Evolutionary conservation across 2,888 invertebrate genomes (phyloP).

Genomic region (Alcis repandata): DNA sequence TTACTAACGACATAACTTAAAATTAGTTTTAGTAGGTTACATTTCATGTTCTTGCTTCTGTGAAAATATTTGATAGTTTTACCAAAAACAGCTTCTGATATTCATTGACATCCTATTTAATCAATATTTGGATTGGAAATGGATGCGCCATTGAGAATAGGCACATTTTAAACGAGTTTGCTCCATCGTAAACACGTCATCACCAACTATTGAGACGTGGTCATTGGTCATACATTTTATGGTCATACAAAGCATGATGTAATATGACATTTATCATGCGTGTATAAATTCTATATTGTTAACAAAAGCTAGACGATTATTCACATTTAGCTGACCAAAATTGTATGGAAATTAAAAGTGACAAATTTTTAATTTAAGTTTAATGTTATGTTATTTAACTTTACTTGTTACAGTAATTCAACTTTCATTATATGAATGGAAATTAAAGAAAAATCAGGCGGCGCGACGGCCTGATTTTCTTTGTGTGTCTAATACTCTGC

Average conservation of each 20-base stretch:
- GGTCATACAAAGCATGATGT: background rate
- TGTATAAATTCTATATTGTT: background rate
- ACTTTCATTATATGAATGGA: too few species aligned
- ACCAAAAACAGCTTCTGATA: too few species aligned
- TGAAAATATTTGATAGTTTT: background rate
- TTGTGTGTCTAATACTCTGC: too few species aligned
- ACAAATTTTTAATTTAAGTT: too few species aligned
- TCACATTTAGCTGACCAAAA: background rate
- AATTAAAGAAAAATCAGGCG: too few species aligned
- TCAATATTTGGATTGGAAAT: background rate
- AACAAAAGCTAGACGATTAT: background rate
- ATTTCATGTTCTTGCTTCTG: background rate
- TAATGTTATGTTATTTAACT: too few species aligned
- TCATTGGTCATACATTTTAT: constrained; percentile 5
- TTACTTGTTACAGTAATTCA: too few species aligned
- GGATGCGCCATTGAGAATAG: background rate
- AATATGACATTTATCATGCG: background rate
- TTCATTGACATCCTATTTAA: background rate
- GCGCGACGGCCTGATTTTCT: too few species aligned
- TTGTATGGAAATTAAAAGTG: too few species aligned
- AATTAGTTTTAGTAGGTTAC: background rate
- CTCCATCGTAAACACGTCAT: constrained; percentile 7
- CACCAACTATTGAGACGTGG: constrained; percentile 1
- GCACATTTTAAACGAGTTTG: background rate
- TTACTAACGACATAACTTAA: background rate